Evolutionary conservation across 2,113 vertebrate species (phyloP), one percentile per base, ranked within the genome.

Genomic region (Sylvietta virens): DNA sequence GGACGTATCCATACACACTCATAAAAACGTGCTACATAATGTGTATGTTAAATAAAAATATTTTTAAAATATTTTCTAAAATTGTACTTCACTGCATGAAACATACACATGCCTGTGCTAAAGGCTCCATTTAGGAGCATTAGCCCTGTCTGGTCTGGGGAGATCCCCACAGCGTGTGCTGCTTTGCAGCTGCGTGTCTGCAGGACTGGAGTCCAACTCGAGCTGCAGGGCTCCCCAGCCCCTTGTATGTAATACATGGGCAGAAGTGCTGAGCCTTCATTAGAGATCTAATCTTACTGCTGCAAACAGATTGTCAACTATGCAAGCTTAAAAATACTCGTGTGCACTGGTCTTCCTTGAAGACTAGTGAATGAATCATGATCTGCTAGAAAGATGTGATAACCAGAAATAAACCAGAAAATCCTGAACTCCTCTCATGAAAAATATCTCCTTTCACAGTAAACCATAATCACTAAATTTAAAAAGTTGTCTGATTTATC

Each of bases 391-490:
- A 96, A 84, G 70, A 87, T 61, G 54, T 18, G 45, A 87, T 72
- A 87, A 87, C 92, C 61, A 79, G 74, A 97, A 97, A 85, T 92
- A 89, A 95, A 72, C 3, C 37, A 91, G 73, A 96, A 89, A 91
- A 94, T 91, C 89, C 81, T 74, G 21, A 94, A 42, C n/a, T 81
- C 19, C 12, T 61, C 50, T 86, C 42, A 31, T 28, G 30, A 92
- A 77, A 94, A 83, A 9, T 45, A 80, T 3, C 67, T 90, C 16
- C 20, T 91, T 82, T 85, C 37, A 40, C 37, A 65, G 45, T 79
- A 74, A 92, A 79, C 21, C 22, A 14, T 40, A 23, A n/a, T 61
- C 33, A 35, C 33, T 77, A 73, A 77, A 86, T 88, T 73, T n/a
- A 50, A 93, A 22, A 84, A 50, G 20, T 62, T 80, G 35, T 70